Evolutionary conservation across 2,888 invertebrate species (phyloP).

Genomic region (Eilema depressum): DNA sequence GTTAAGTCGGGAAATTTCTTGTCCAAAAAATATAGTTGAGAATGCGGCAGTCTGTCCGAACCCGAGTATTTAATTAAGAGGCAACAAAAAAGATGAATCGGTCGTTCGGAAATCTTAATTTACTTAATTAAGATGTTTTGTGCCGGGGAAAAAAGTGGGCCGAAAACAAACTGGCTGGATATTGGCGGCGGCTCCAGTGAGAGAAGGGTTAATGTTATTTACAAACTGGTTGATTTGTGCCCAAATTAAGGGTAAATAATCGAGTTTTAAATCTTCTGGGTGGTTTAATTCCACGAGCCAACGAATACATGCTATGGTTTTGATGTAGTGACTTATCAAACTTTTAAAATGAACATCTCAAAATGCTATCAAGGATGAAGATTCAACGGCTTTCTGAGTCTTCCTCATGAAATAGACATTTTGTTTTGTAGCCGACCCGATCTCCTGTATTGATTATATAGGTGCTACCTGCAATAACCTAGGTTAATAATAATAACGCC

Average conservation of each 20-base stretch:
- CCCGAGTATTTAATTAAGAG: conserved; percentile 66
- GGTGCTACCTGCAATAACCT: not conserved
- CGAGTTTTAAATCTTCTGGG: not conserved
- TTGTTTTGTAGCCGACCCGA: too few species aligned
- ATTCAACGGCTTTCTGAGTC: not conserved
- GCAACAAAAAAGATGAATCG: conserved; percentile 67
- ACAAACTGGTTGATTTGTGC: not conserved
- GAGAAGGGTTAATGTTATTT: conserved; percentile 17
- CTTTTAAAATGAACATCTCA: not conserved
- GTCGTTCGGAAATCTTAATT: conserved; percentile 70
- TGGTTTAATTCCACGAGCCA: not conserved
- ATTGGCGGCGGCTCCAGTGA: conserved; percentile 32
- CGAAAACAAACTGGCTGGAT: conserved; percentile 57
- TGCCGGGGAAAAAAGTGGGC: conserved; percentile 55
- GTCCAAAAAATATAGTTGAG: conserved; percentile 17
- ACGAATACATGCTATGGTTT: not conserved
- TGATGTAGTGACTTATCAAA: not conserved
- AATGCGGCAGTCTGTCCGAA: conserved; percentile 40
- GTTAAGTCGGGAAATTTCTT: conserved; percentile 11
- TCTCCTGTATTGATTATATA: too few species aligned
- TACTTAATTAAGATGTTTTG: conserved; percentile 73
- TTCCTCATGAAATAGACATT: not conserved
- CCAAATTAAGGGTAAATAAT: not conserved
- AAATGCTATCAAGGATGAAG: not conserved
- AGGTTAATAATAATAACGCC: too few species aligned